These are phyloP conservation scores for Melanotaenia trifasciata DNA, from an alignment of 2,797 vertebrate genomes.

Conservation along the genomic window DNA sequence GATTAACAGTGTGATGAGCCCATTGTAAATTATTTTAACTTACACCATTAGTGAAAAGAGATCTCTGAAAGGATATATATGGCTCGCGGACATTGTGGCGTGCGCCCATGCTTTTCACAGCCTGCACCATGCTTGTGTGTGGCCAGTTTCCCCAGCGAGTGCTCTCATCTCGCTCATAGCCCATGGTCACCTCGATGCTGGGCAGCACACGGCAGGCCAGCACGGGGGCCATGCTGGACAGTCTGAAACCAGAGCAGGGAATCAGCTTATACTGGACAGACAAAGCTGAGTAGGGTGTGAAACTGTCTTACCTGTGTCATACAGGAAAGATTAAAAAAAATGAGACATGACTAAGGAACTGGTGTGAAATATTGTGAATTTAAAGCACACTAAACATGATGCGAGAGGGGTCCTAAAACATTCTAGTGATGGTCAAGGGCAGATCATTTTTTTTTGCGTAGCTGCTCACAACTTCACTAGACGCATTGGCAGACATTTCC, in stretches of 20 bases:
- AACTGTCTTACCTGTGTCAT: constrained; percentile 6
- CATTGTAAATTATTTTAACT: not conserved
- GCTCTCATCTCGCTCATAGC: constrained; percentile 79
- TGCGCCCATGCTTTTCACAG: constrained; percentile 82
- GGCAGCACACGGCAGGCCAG: constrained; percentile 81
- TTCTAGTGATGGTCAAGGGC: not conserved
- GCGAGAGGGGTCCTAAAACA: not conserved
- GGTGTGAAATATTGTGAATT: not conserved
- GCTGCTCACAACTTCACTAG: not conserved
- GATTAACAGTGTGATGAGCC: not conserved
- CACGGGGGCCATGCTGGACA: constrained; percentile 82
- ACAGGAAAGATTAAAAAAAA: not conserved
- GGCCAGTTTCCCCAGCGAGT: constrained; percentile 83
- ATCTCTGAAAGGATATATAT: constrained; percentile 79
- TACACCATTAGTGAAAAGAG: not conserved
- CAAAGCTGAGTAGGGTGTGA: not conserved
- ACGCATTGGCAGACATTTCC: not conserved
- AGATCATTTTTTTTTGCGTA: not conserved
- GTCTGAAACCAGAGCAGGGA: constrained; percentile 52
- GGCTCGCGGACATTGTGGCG: constrained; percentile 76
- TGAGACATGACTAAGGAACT: not conserved
- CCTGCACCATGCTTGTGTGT: constrained; percentile 80
- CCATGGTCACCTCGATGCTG: constrained; percentile 82
- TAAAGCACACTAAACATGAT: not conserved
- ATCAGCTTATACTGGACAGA: not conserved